Evolutionary conservation across 2,113 vertebrate species (phyloP), one percentile per base, ranked within the genome.

Genomic region (Megaceryle torquata): DNA sequence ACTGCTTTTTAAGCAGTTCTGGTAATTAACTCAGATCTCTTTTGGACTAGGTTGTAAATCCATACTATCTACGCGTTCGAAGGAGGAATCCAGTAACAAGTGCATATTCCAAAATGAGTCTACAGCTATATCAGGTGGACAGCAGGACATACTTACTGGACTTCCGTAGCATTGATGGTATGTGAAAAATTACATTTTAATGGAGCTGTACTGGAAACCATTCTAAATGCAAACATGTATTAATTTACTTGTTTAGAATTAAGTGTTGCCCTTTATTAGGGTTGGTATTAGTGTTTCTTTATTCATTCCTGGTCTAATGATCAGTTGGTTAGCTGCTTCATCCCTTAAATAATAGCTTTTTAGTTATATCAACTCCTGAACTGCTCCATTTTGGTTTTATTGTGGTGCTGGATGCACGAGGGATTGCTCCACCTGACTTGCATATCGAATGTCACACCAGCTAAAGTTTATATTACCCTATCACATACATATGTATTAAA

Each of bases 101-200:
- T 72, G 98, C 99, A 25, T 99, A 99, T 91, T 99, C 99, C 86
- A 99, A 99, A 98, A 99, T 99, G 99, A 99, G 99, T 95, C 98
- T 99, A 48, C 99, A 99, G 96, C 96, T 99, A 75, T 99, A 99
- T 97, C 99, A 99, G 94, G 99, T 99, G 97, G 99, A 99, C 97
- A 99, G 99, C 95, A 98, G 99, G 96, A 99, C 99, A 33, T 99
- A 99, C 92, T 98, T 99, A 91, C 95, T 99, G 71, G 99, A 99
- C 96, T 99, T 99, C 83, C 99, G 99, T 96, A 99, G 99, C 97
- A 99, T 99, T 96, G 99, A 99, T 68, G 99, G 99, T 99, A 98
- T 88, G 98, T 97, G 31, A 78, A 86, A 25, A 41, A 8, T 59
- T 91, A 22, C 4, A 10, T 53, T 15, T 64, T 71, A 50, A 50